Conservation (phyloP, 1,140 invertebrate genomes). For the Geopemphigus sp. region DNA sequence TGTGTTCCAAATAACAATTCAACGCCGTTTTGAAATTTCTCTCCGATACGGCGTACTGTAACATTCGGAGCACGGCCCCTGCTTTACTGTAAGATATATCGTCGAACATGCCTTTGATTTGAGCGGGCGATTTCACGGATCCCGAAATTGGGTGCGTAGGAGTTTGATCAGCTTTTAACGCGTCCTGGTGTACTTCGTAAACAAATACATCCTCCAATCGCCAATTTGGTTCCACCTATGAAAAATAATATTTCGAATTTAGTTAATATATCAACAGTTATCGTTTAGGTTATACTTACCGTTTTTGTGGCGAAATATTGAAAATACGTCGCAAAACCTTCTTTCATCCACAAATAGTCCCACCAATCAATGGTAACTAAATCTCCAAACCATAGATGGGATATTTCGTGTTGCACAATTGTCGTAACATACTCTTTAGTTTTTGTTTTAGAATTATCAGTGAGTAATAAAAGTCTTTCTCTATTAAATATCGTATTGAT, state of each 20-base stretch:
- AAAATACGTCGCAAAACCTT: slow-evolving; percentile 73
- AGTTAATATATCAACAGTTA: no score
- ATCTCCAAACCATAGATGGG: slow-evolving; percentile 71
- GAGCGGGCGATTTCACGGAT: slow-evolving; percentile 79
- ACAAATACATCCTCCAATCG: slow-evolving; percentile 57
- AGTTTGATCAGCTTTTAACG: slow-evolving; percentile 57
- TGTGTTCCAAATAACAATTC: slow-evolving; percentile 13
- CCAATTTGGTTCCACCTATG: slow-evolving; percentile 55
- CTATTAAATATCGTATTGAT: no score
- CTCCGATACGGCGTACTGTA: slow-evolving; percentile 67
- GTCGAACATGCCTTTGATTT: slow-evolving; percentile 93
- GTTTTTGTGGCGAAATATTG: slow-evolving; percentile 53
- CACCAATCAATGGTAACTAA: slow-evolving; percentile 75
- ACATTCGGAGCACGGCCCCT: slow-evolving; percentile 72
- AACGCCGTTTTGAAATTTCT: slow-evolving; percentile 61
- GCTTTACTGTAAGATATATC: slow-evolving; percentile 87
- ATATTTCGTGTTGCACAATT: slow-evolving; percentile 74
- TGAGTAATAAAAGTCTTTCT: no score
- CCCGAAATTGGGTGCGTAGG: slow-evolving; percentile 81
- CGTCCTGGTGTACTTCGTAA: slow-evolving; percentile 56
- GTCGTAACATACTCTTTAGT: no score
- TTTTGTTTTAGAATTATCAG: no score
- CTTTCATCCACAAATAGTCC: slow-evolving; percentile 72
- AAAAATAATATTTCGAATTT: background rate
- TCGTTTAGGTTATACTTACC: no score